Evolutionary conservation across 2,888 invertebrate genomes (phyloP).

Genomic region (Ophraella communa): DNA sequence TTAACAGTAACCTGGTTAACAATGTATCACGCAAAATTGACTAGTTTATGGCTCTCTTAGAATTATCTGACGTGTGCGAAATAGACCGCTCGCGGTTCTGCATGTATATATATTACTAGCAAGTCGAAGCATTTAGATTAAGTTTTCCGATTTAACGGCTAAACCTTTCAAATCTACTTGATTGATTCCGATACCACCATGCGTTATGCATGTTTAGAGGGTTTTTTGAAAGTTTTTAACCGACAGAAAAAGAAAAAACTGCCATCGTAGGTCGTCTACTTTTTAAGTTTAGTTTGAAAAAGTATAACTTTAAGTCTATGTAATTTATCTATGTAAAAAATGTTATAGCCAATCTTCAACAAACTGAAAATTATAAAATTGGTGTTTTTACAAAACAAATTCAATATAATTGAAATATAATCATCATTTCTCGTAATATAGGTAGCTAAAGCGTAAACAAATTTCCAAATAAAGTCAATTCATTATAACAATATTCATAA

Average conservation of each 20-base stretch:
- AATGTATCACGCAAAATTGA: constrained; percentile 50
- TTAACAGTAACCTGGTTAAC: constrained; percentile 36
- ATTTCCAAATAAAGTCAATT: too few relatives aligned
- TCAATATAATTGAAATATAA: too few relatives aligned
- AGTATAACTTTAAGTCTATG: neutral
- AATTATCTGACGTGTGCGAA: constrained; percentile 54
- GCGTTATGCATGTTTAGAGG: constrained; percentile 50
- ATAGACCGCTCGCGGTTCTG: constrained; percentile 50
- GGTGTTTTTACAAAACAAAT: too few relatives aligned
- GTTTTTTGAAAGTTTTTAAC: constrained; percentile 17
- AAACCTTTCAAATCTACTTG: constrained; percentile 51
- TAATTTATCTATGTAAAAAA: too few relatives aligned
- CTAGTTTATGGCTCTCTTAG: constrained; percentile 50
- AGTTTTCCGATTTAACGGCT: constrained; percentile 51
- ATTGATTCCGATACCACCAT: constrained; percentile 50
- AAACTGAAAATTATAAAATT: too few relatives aligned
- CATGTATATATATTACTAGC: constrained; percentile 53
- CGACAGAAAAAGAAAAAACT: neutral
- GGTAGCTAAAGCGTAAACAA: too few relatives aligned
- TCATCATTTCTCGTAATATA: too few relatives aligned
- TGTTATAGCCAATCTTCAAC: too few relatives aligned
- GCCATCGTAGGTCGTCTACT: neutral
- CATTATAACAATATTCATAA: too few relatives aligned
- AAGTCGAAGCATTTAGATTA: constrained; percentile 52
- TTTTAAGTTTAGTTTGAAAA: neutral